Percentiles rank a stretch among this genome's conserved stretches.
Evolutionary conservation across 2,797 vertebrate species (phyloP).

Genomic region (Amblyopsis hoosieri): DNA sequence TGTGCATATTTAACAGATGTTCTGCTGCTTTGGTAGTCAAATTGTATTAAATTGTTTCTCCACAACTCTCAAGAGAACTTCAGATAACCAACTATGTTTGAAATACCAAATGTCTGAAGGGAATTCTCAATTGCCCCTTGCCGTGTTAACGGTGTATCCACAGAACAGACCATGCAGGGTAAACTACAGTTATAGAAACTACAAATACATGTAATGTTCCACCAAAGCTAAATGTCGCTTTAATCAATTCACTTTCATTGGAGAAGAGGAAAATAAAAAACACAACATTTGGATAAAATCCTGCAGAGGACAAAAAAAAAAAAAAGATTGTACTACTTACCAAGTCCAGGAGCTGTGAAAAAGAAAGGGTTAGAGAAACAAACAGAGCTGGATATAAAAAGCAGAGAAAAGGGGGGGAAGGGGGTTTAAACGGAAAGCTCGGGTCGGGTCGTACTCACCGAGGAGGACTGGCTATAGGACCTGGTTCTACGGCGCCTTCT

Average conservation of each 20-base stretch:
- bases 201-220: conserved; percentile 34
- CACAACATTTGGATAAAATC: conserved; percentile 19
- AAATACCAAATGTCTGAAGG: conserved; percentile 5
- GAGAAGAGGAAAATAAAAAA: conserved; percentile 27
- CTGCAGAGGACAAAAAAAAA: conserved; percentile 67
- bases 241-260: conserved; percentile 30
- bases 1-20: conserved; percentile 3
- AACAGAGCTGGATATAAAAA: conserved; percentile 60
- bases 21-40: neutral
- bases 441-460: conserved; percentile 91
- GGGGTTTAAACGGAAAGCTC: conserved; percentile 67
- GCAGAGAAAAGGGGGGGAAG: conserved; percentile 62
- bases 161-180: neutral
- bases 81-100: neutral
- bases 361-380: conserved; percentile 69
- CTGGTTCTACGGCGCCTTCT: conserved; percentile 95
- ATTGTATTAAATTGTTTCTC: conserved; percentile 4
- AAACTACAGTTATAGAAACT: neutral
- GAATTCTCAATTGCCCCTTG: neutral
- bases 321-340: conserved; percentile 85
- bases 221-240: conserved; percentile 50
- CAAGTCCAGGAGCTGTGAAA: conserved; percentile 78
- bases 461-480: conserved; percentile 97
- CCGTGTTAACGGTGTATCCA: conserved; percentile 1
- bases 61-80: conserved; percentile 9